Evolutionary conservation across 2,113 vertebrate species (phyloP), one percentile per base, ranked within the genome.

Genomic region (Myotis brandtii): DNA sequence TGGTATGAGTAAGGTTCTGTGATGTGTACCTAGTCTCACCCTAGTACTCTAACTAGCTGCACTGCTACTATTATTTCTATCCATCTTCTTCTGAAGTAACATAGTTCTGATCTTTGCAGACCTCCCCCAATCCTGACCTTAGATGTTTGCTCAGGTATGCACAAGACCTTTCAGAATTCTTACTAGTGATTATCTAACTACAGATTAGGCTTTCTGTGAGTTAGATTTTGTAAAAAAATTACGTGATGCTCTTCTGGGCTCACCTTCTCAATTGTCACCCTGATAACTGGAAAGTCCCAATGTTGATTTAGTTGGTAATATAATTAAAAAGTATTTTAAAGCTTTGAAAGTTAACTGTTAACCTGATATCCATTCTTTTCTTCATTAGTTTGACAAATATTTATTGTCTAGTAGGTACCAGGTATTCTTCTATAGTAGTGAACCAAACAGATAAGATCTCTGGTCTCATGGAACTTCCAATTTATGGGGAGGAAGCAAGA

Each of bases 211-310:
- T 67, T 93, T 86, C 43, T 66, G 5, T 91, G 69, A 62, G 48
- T 32, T 75, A 80, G 86, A 16, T 75, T 72, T 93, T 87, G 52
- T 89, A 64, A 94, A 86, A 75, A 87, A 90, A 48, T 70, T 37
- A 66, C 18, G 37, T 56, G 37, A 54, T 81, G n/a, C 62, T 89
- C 62, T 82, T 83, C 8, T 56, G 27, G 34, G 23, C 37, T 82
- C 9, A 0, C 40, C 34, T 59, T 95, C 40, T 86, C 25, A 94
- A 1, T 50, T 40, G 30, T 69, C 73, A 93, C 20, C 14, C 13
- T 46, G 66, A 18, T 62, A 73, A 82, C 27, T 67, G 75, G 52
- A 67, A 86, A 85, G 59, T 81, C 67, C 81, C 83, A 67, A 9
- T 20, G 40, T 20, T 73, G 12, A 25, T 75, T 95, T 95, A 89